A percentile compares a stretch with the other conserved stretches of the same genome.
Evolutionary conservation across 2,113 vertebrate species (phyloP).

Genomic region (Dromiciops gliroides): DNA sequence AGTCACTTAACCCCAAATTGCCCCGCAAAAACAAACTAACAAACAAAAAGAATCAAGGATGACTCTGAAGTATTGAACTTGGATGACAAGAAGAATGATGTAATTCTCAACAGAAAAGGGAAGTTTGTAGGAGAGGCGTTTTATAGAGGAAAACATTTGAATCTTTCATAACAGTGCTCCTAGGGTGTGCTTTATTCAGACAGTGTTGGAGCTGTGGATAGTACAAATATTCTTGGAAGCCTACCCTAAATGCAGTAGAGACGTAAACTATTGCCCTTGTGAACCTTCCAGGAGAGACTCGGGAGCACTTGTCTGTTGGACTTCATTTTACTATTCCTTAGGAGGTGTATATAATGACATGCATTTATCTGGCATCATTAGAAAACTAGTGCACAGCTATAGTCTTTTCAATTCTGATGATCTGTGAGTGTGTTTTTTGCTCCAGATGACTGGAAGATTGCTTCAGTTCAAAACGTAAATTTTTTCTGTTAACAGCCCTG

Average conservation of each 20-base stretch:
- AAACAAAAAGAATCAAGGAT: neutral
- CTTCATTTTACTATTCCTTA: neutral
- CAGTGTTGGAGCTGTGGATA: neutral
- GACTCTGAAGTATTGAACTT: neutral
- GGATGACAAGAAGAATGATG: neutral
- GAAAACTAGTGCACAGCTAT: neutral
- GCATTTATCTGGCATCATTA: neutral
- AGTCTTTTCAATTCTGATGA: neutral
- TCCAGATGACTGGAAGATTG: neutral
- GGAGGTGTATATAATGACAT: neutral
- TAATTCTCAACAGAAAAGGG: neutral
- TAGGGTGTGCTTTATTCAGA: neutral
- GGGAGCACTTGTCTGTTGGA: neutral
- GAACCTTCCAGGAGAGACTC: neutral
- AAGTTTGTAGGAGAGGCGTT: neutral
- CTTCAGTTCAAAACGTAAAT: neutral
- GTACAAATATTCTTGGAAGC: neutral
- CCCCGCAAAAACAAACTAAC: no score
- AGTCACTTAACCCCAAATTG: no score
- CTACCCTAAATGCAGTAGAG: neutral
- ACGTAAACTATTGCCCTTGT: neutral
- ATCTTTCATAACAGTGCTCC: neutral
- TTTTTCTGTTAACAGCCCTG: neutral
- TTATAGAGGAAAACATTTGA: neutral
- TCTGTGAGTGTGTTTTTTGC: neutral